A percentile compares a stretch with the other conserved stretches of the same genome.
These are phyloP conservation scores for Acheta domesticus DNA, from an alignment of 2,888 invertebrate species.

Conservation along the genomic window DNA sequence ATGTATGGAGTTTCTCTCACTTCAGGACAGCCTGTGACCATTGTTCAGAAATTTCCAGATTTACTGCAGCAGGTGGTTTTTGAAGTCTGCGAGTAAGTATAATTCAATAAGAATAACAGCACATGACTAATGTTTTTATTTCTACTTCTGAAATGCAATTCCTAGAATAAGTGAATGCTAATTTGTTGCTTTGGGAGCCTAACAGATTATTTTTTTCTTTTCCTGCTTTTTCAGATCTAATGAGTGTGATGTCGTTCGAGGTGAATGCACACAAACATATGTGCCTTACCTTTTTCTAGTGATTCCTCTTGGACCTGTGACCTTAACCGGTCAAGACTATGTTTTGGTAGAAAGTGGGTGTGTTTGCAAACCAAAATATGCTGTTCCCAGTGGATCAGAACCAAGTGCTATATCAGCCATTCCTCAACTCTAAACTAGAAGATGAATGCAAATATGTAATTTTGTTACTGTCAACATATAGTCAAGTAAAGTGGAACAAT, in stretches of 20 bases:
- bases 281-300: constrained; percentile 89
- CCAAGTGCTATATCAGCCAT: constrained; percentile 32
- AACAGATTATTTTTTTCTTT: neutral
- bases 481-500: too few relatives aligned
- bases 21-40: constrained; percentile 88
- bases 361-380: constrained; percentile 69
- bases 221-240: constrained; percentile 63
- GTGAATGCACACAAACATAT: constrained; percentile 88
- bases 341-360: constrained; percentile 94
- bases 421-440: constrained; percentile 26
- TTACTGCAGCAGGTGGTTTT: constrained; percentile 88
- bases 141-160: too few relatives aligned
- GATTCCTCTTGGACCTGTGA: constrained; percentile 84
- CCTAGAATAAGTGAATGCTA: neutral
- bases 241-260: constrained; percentile 84
- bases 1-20: constrained; percentile 93
- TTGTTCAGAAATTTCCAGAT: constrained; percentile 92
- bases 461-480: too few relatives aligned
- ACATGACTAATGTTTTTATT: too few relatives aligned
- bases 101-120: neutral
- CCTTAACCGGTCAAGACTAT: constrained; percentile 88
- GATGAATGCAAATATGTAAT: too few relatives aligned
- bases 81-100: constrained; percentile 85
- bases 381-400: constrained; percentile 26
- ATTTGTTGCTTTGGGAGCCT: neutral